These are phyloP conservation scores for Penaeus japonicus DNA, from an alignment of 1,140 invertebrate species.

Conservation along the genomic window DNA sequence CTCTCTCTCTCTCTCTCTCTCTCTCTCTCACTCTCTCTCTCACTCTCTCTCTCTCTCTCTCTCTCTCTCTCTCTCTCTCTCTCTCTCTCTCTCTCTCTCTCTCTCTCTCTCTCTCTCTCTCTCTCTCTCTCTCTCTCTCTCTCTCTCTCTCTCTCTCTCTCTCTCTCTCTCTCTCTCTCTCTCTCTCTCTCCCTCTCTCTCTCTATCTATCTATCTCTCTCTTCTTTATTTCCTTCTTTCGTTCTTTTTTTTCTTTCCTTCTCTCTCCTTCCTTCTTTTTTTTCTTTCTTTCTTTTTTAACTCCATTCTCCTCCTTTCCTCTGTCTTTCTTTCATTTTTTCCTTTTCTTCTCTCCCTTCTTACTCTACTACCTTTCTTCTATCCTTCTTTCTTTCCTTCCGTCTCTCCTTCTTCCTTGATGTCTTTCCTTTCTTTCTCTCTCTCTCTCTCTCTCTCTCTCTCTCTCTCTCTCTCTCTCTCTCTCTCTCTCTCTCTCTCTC, in stretches of 20 bases:
- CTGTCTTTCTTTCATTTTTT: not conserved
- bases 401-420: no score
- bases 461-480: not conserved
- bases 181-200: not conserved
- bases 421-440: accelerated
- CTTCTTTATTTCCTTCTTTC: no score
- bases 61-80: no score
- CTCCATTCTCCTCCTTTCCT: not conserved
- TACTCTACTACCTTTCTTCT: not conserved
- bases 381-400: not conserved
- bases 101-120: no score
- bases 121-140: no score
- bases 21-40: no score
- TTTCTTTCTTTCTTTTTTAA: no score
- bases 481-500: not conserved
- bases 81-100: no score
- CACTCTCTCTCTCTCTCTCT: no score
- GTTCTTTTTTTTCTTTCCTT: no score
- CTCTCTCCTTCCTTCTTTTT: no score
- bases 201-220: no score
- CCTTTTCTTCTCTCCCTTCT: not conserved
- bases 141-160: not conserved
- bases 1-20: not conserved
- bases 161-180: not conserved
- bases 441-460: not conserved